Conservation (phyloP, 2,888 invertebrate genomes). For the Ichneumon xanthorius region DNA sequence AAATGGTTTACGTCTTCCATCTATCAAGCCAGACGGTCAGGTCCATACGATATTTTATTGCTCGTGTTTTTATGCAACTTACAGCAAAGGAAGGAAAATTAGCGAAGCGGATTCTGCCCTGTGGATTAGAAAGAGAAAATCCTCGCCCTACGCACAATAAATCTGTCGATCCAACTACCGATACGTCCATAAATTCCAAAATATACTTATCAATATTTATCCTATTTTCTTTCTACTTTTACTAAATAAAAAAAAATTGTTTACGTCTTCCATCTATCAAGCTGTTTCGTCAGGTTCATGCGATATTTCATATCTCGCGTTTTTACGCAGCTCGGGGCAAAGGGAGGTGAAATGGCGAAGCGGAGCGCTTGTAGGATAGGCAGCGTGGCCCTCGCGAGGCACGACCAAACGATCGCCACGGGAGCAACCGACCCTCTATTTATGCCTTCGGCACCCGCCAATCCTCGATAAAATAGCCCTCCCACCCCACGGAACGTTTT, state of each 20-base stretch:
- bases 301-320: constrained; percentile 58
- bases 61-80: constrained; percentile 43
- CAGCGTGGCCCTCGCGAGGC: constrained; percentile 72
- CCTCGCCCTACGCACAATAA: background rate
- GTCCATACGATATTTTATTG: constrained; percentile 56
- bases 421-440: constrained; percentile 77
- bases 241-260: constrained; percentile 1
- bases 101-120: background rate
- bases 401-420: constrained; percentile 78
- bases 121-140: background rate
- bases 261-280: constrained; percentile 34
- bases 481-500: constrained; percentile 52
- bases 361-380: constrained; percentile 66
- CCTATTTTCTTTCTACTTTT: constrained; percentile 8
- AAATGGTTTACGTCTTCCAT: constrained; percentile 13
- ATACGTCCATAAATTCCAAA: background rate
- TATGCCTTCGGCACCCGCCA: constrained; percentile 69
- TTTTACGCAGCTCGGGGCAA: constrained; percentile 42
- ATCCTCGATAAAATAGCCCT: constrained; percentile 69
- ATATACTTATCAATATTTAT: background rate
- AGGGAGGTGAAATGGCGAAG: constrained; percentile 36
- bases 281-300: constrained; percentile 25
- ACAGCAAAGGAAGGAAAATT: constrained; percentile 37
- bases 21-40: constrained; percentile 32
- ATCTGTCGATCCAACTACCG: background rate